Base-by-base conservation (phyloP, 2,797 vertebrate genomes). In the Epinephelus malabaricus region DNA sequence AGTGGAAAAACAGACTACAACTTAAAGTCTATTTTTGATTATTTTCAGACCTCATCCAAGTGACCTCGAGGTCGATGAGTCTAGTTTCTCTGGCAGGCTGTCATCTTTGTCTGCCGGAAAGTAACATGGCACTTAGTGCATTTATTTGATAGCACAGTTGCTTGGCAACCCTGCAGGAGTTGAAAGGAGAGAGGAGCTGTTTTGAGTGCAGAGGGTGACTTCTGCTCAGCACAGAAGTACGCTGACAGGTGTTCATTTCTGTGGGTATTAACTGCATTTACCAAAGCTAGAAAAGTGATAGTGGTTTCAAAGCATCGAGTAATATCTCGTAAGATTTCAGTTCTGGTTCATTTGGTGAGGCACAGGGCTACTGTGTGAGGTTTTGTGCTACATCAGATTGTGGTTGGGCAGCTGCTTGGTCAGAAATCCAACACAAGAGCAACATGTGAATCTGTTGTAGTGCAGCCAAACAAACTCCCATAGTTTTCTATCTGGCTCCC, bases 71-170 rank as follows among this genome's bases (percentile, higher is more conserved):
- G 34, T 87, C 65, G 70, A 45, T 18, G 61, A 86, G 67, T 84
- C 19, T 78, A 47, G 55, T 64, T 79, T 79, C 61, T 63, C 76
- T 76, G 56, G 23, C 72, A 56, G 51, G 58, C 59, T 81, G 73
- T 89, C 56, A 30, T 82, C 58, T 72, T 70, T 40, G 55, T 78
- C 68, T 69, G 81, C 84, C 19, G 64, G 51, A 85, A 83, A 79
- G 78, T 72, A 83, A 85, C 86, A 85, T 90, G 84, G 73, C 62
- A 66, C 76, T 85, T 78, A 38, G 55, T 82, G 62, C 80, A n/a
- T 86, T 75, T 81, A 80, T 88, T 87, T 90, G 71, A 86, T 83
- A 69, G 76, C 47, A 59, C 70, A 45, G 89, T 94, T 91, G 84
- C 90, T 66, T 80, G 71, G 88, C 85, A 92, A 93, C 90, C 25